Percentiles rank a stretch among this genome's conserved stretches.
Conservation (phyloP, 2,797 vertebrate species). For the Eptatretus atami region DNA sequence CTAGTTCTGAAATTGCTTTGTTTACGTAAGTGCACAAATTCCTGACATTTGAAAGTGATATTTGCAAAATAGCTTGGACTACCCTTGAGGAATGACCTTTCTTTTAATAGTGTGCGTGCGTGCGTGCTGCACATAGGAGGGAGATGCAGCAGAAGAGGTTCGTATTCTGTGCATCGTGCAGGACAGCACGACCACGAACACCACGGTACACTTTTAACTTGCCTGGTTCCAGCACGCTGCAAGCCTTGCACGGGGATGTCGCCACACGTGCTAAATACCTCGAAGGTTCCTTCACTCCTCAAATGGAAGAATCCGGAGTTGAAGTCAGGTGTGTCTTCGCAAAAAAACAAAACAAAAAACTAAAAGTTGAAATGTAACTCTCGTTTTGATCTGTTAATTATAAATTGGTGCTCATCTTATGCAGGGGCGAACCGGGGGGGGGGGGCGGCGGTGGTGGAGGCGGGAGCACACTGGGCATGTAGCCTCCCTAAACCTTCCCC, state of each 20-base stretch:
- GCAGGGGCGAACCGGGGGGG: too few relatives aligned
- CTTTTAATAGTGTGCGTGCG: not conserved
- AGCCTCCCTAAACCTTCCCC: too few relatives aligned
- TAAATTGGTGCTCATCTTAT: conserved; percentile 2
- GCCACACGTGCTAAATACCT: conserved; percentile 66
- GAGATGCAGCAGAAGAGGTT: conserved; percentile 83
- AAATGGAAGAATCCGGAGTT: conserved; percentile 31
- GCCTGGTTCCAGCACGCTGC: conserved; percentile 56
- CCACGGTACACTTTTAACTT: conserved; percentile 67
- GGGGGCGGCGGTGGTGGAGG: too few relatives aligned
- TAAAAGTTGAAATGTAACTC: too few relatives aligned
- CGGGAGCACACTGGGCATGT: too few relatives aligned
- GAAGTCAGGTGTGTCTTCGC: conserved; percentile 23
- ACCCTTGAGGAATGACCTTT: too few relatives aligned
- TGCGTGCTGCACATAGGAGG: conserved; percentile 38
- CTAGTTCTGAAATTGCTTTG: too few relatives aligned
- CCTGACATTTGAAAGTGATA: too few relatives aligned
- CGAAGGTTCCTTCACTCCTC: conserved; percentile 48
- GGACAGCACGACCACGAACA: conserved; percentile 64
- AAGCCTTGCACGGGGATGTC: conserved; percentile 47
- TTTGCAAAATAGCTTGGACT: too few relatives aligned
- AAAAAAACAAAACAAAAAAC: too few relatives aligned
- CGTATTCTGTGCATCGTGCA: conserved; percentile 84
- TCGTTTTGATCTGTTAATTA: conserved; percentile 10
- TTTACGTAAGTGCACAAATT: too few relatives aligned